A percentile compares a stretch with the other conserved stretches of the same genome.
Evolutionary conservation across 2,113 vertebrate species (phyloP).

Genomic region (Pelodiscus sinensis): DNA sequence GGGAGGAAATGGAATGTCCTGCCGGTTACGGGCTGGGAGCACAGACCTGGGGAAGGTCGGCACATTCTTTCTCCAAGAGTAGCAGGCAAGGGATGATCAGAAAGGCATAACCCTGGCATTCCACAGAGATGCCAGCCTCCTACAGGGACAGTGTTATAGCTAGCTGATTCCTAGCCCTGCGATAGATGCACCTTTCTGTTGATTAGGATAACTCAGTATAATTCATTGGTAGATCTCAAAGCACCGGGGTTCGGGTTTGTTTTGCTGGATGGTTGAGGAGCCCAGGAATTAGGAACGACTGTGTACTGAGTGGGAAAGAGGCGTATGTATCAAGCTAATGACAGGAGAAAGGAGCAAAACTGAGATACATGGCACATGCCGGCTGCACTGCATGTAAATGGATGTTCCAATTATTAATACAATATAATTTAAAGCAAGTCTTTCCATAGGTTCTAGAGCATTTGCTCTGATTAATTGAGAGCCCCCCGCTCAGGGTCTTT

Average conservation of each 20-base stretch:
- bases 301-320: constrained; percentile 23
- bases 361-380: constrained; percentile 11
- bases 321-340: background rate
- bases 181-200: accelerated
- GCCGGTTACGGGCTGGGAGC: background rate
- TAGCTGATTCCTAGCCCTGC: background rate
- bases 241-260: accelerated
- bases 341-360: background rate
- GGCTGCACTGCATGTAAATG: background rate
- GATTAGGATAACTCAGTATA: background rate
- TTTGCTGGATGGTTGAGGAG: background rate
- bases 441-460: constrained; percentile 57
- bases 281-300: background rate
- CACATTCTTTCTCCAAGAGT: background rate
- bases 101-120: too few species aligned
- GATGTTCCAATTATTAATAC: constrained; percentile 6
- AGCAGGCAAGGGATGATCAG: too few species aligned
- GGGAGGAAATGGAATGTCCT: background rate
- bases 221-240: accelerated
- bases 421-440: constrained; percentile 51
- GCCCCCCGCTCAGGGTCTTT: constrained; percentile 52
- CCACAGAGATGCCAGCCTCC: background rate
- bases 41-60: background rate
- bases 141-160: background rate
- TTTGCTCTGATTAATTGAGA: constrained; percentile 67